phyloP scores from a whole-genome alignment of 53 echinoderm and acorn worm species.

The Astropecten irregularis region DNA sequence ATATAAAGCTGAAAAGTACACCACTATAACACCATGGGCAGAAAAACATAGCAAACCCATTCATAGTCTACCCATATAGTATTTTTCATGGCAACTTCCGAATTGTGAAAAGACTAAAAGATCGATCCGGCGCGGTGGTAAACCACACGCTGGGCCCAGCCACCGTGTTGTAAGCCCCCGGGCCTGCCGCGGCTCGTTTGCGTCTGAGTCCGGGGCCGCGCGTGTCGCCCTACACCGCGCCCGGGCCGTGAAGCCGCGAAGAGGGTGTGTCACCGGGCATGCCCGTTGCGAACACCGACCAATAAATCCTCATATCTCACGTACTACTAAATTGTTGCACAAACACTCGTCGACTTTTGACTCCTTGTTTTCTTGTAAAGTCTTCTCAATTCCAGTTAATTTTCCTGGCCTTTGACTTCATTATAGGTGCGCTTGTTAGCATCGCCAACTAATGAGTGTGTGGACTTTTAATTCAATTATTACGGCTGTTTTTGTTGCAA shows the following conservation, averaged over 20 bases:
- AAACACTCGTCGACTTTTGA: slow-evolving; percentile 15
- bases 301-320: slow-evolving; percentile 6
- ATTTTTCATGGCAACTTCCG: slow-evolving; percentile 34
- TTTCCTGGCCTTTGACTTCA: slow-evolving; percentile 34
- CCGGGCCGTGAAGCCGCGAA: slow-evolving; percentile 1
- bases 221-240: slow-evolving; percentile 39
- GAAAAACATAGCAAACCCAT: too few species aligned
- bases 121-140: too few species aligned
- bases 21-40: too few species aligned
- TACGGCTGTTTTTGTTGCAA: slow-evolving; percentile 33
- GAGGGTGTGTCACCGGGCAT: slow-evolving; percentile 11
- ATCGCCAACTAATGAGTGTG: slow-evolving; percentile 40
- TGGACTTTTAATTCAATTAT: slow-evolving; percentile 51
- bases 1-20: too few species aligned
- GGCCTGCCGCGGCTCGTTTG: background rate
- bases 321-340: slow-evolving; percentile 47
- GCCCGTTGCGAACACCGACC: slow-evolving; percentile 28
- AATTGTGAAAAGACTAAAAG: too few species aligned
- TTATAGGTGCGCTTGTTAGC: slow-evolving; percentile 11
- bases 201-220: slow-evolving; percentile 22
- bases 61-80: background rate
- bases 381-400: background rate
- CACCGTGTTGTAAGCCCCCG: slow-evolving; percentile 26
- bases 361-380: background rate
- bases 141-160: slow-evolving; percentile 32